Conservation (phyloP, 2,113 vertebrate genomes). For the Apteryx owenii region DNA sequence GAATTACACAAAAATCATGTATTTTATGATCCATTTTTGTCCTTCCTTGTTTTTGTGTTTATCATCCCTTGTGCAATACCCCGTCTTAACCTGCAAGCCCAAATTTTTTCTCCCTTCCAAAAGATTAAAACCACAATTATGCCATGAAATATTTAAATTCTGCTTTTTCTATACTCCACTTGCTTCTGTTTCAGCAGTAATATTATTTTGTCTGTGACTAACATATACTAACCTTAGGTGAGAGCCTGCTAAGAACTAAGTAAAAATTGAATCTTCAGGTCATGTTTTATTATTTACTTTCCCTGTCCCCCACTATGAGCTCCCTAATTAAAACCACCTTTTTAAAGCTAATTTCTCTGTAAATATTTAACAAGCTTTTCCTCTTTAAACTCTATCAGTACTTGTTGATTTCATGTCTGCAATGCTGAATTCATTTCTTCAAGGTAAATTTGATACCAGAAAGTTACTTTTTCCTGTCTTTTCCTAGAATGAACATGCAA, state of each 20-base stretch:
- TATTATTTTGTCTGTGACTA: not conserved
- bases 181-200: not conserved
- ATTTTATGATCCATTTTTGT: not conserved
- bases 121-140: not conserved
- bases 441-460: not conserved
- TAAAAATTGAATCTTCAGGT: not conserved
- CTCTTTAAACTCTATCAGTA: not conserved
- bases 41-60: not conserved
- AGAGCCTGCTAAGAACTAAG: not conserved
- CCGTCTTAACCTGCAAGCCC: not conserved
- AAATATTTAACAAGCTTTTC: slow-evolving; percentile 2
- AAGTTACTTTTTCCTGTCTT: not conserved
- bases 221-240: not conserved
- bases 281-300: not conserved
- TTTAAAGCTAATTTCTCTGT: not conserved
- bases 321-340: not conserved
- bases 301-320: not conserved
- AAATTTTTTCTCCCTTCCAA: not conserved
- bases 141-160: not conserved
- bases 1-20: not conserved
- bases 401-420: not conserved
- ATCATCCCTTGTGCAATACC: not conserved
- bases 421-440: not conserved
- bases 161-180: not conserved
- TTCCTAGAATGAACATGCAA: not conserved